phyloP scores from a whole-genome alignment of 1,140 invertebrate genomes.

The Drosophila nasuta region DNA sequence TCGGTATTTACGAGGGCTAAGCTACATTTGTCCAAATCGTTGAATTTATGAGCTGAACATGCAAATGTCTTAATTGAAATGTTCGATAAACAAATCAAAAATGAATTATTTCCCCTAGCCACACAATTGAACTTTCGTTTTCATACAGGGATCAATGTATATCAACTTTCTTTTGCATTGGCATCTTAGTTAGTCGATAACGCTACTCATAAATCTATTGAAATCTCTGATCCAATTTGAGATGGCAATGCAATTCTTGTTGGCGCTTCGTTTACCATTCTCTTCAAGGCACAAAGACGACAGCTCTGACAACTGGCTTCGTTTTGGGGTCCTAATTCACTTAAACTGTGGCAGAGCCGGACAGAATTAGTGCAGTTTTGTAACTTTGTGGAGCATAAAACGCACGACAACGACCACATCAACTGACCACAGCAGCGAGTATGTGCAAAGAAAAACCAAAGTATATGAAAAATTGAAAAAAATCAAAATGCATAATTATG shows the following conservation, averaged over 20 bases:
- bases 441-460: conserved; percentile 31
- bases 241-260: conserved; percentile 5
- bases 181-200: background rate
- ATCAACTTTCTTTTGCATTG: conserved; percentile 62
- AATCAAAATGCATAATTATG: conserved; percentile 67
- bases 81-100: conserved; percentile 48
- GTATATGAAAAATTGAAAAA: conserved; percentile 15
- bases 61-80: conserved; percentile 72
- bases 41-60: conserved; percentile 66
- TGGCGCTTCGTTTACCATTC: conserved; percentile 48
- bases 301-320: conserved; percentile 55
- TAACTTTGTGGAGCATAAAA: conserved; percentile 79
- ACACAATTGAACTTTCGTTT: conserved; percentile 51
- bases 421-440: conserved; percentile 51
- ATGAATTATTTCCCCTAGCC: conserved; percentile 14
- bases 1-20: conserved; percentile 26
- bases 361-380: conserved; percentile 57
- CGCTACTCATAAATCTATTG: conserved; percentile 8
- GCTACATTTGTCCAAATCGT: conserved; percentile 36
- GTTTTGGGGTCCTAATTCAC: conserved; percentile 78
- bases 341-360: conserved; percentile 66
- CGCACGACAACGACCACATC: conserved; percentile 62
- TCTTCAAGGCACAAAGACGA: conserved; percentile 27
- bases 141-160: conserved; percentile 37
- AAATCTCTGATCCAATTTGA: conserved; percentile 22